phyloP scores from a whole-genome alignment of 30 jellyfish, hydroid and myxozoan species.

The Pseudorhiza aurosa region DNA sequence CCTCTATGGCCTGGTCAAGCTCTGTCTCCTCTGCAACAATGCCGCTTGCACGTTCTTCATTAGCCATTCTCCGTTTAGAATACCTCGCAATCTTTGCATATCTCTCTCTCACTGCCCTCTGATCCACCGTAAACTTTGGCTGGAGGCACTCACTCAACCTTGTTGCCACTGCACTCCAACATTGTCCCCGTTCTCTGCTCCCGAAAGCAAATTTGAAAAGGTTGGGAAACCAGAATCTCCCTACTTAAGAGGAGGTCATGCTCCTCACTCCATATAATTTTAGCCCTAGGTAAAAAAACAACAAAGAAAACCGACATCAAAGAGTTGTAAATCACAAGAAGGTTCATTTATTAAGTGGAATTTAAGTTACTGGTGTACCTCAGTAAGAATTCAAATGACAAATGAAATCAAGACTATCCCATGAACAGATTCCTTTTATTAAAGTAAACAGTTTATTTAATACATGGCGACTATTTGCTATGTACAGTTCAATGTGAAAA shows the following conservation, averaged over 20 bases:
- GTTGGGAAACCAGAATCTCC: constrained; percentile 16
- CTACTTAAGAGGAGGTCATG: constrained; percentile 28
- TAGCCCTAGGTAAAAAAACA: too few species aligned
- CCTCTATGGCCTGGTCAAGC: constrained; percentile 7
- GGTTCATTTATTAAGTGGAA: too few species aligned
- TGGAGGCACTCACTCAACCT: background rate
- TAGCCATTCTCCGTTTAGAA: constrained; percentile 2
- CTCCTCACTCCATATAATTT: constrained; percentile 27
- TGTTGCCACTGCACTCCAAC: constrained; percentile 10
- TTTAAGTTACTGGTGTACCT: too few species aligned
- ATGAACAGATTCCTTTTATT: too few species aligned
- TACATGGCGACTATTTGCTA: too few species aligned
- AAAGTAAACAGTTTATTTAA: too few species aligned
- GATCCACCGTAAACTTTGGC: background rate
- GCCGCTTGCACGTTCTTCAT: constrained; percentile 28
- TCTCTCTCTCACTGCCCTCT: constrained; percentile 38
- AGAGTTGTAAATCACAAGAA: too few species aligned
- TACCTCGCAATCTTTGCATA: background rate
- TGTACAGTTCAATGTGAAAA: too few species aligned
- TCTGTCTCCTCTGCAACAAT: background rate
- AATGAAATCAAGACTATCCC: too few species aligned
- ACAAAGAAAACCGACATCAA: too few species aligned
- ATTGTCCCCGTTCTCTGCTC: constrained; percentile 28
- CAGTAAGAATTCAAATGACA: too few species aligned
- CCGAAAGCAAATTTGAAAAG: constrained; percentile 7